Evolutionary conservation across 2,113 vertebrate genomes (phyloP).

Genomic region (Lota lota): DNA sequence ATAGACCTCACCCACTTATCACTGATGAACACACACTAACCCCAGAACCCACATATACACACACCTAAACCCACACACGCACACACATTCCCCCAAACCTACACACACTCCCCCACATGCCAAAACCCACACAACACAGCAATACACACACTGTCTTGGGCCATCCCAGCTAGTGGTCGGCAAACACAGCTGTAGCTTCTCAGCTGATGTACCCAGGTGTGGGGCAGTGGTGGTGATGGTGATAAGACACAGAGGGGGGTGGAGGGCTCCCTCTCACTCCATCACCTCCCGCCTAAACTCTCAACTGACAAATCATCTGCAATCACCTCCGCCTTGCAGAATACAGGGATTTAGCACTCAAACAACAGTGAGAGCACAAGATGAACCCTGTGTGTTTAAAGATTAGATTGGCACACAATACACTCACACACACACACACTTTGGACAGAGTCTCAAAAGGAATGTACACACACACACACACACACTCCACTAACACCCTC

Average conservation of each 20-base stretch:
- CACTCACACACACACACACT: too few species aligned
- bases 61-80: constrained; percentile 1
- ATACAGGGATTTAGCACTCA: constrained; percentile 5
- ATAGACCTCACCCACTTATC: constrained; percentile 21
- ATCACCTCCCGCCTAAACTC: background rate
- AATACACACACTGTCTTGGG: too few species aligned
- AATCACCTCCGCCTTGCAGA: background rate
- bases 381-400: background rate
- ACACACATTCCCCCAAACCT: background rate
- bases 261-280: background rate
- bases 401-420: background rate
- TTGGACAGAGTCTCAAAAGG: too few species aligned
- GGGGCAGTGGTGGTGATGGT: background rate
- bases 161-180: constrained; percentile 20
- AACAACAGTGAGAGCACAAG: background rate
- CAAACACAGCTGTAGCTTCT: constrained; percentile 57
- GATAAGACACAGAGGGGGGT: too few species aligned
- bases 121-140: background rate
- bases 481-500: too few species aligned
- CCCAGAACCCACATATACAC: constrained; percentile 17
- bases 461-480: too few species aligned
- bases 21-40: constrained; percentile 48
- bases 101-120: background rate
- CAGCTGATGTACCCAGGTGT: constrained; percentile 43
- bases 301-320: background rate